These are phyloP conservation scores for Cotesia congregata DNA, from an alignment of 2,888 invertebrate species.

Conservation along the genomic window DNA sequence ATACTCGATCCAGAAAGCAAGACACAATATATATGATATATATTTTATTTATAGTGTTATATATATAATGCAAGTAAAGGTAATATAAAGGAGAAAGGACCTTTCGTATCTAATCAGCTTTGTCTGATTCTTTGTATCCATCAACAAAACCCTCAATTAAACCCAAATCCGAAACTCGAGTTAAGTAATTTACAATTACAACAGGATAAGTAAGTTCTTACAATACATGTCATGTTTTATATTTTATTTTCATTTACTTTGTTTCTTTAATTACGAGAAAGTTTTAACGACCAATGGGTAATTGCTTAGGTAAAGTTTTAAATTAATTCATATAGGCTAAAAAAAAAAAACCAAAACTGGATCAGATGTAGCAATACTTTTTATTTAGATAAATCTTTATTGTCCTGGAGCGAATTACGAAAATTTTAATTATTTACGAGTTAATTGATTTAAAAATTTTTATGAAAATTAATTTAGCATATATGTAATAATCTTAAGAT, in stretches of 20 bases:
- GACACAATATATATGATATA: too few relatives aligned
- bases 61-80: background rate
- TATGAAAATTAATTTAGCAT: too few relatives aligned
- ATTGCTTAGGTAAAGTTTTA: background rate
- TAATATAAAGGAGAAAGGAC: background rate
- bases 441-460: too few relatives aligned
- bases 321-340: background rate
- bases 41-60: background rate
- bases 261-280: slow-evolving; percentile 1
- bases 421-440: too few relatives aligned
- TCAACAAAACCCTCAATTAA: background rate
- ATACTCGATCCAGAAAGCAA: background rate
- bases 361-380: background rate
- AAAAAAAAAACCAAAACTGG: background rate
- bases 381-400: too few relatives aligned
- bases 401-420: too few relatives aligned
- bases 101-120: background rate
- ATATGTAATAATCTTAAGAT: too few relatives aligned
- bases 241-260: background rate
- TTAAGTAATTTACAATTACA: background rate
- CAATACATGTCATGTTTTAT: too few relatives aligned
- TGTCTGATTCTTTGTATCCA: background rate
- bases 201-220: too few relatives aligned
- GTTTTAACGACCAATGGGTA: background rate
- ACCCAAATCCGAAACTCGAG: background rate